Conservation (phyloP, 2,113 vertebrate genomes). For the Uropsilus gracilis region DNA sequence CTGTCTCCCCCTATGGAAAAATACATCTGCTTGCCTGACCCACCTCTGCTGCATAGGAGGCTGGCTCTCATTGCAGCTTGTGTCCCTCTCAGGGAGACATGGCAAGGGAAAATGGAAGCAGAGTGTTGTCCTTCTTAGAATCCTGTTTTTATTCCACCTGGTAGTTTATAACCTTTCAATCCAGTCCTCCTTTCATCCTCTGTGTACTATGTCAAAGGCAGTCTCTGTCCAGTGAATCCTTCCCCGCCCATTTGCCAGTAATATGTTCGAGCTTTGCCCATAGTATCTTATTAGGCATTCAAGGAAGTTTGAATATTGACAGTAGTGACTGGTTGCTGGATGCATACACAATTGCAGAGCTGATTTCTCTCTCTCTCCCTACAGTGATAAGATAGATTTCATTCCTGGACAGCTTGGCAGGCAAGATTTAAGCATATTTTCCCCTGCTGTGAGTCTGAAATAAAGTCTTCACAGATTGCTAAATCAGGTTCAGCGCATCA, state of each 20-base stretch:
- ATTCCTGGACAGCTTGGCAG: conserved; percentile 26
- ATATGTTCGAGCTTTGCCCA: neutral
- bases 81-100: neutral
- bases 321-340: neutral
- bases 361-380: conserved; percentile 25
- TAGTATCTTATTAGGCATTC: neutral
- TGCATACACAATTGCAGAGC: neutral
- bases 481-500: conserved; percentile 48
- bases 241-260: neutral
- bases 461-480: conserved; percentile 66
- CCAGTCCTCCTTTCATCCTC: neutral
- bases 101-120: neutral
- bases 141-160: neutral
- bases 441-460: conserved; percentile 59
- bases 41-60: neutral
- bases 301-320: conserved; percentile 18
- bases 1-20: neutral
- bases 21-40: neutral
- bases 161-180: neutral
- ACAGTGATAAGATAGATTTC: conserved; percentile 61
- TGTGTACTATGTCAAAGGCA: conserved; percentile 62
- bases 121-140: neutral
- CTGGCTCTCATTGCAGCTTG: neutral
- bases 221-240: conserved; percentile 8
- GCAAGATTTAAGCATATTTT: conserved; percentile 69